Evolutionary conservation across 2,888 invertebrate genomes (phyloP), one percentile per base, ranked within the genome.

Genomic region (Clanis bilineata): DNA sequence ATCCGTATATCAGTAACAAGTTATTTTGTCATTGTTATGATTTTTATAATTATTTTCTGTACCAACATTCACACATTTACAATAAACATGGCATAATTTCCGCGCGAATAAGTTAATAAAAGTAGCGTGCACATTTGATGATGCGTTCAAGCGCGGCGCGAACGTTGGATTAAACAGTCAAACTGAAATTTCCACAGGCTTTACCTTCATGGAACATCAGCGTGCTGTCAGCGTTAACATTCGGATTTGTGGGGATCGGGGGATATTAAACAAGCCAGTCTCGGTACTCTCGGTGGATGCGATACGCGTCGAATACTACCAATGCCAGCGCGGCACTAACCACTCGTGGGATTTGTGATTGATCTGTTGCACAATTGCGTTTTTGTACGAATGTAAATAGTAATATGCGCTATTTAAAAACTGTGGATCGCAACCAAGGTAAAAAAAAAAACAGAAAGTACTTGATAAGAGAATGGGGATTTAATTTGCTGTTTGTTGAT

Each of bases 221-320:
- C 78, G 80, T 77, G 68, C 79, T 82, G 83, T 82, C 86, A 81
- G 79, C 74, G 78, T 75, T 79, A 82, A 83, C 83, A 80, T 79
- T 76, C 77, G 82, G 85, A 85, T 88, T 87, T 84, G 79, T 64
- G 76, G 70, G 76, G 74, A 83, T 82, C 72, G 76, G 77, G 77
- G 77, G 80, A 83, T 83, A 85, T 88, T 83, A 85, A 86, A 84
- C 82, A 77, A 74, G 79, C 79, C 69, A 69, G 64, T 63, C 61
- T 57, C 62, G 63, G 62, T 63, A 69, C 64, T 63, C 61, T 57
- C 62, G 63, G 62, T 63, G 59, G 67, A 64, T 62, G 67, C 67
- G 66, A 67, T 71, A 65, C 67, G 60, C 67, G 66, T 67, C 69
- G 68, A 68, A 72, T 70, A 65, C 66, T 44, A 38, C 44, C 43